These are phyloP conservation scores for Gymnothorax javanicus DNA, from an alignment of 2,797 vertebrate species.

Conservation along the genomic window DNA sequence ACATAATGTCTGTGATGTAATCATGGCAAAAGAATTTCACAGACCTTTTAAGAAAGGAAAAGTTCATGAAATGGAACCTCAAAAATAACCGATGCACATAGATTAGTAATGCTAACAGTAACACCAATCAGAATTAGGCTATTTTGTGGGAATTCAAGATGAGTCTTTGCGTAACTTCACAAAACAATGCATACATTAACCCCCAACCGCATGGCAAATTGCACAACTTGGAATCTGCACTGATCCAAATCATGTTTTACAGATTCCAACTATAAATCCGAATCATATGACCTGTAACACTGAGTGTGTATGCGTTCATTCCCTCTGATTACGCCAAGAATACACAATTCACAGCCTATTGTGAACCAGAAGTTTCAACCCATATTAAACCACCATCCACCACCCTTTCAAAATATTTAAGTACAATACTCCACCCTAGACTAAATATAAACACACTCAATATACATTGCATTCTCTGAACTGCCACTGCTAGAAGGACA, in stretches of 20 bases:
- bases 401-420: constrained; percentile 44
- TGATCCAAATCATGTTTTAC: background rate
- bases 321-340: background rate
- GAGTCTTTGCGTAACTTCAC: background rate
- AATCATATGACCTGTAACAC: background rate
- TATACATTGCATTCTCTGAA: background rate
- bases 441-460: background rate
- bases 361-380: background rate
- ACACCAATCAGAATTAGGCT: background rate
- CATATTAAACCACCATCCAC: constrained; percentile 21
- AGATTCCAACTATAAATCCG: background rate
- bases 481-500: background rate
- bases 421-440: constrained; percentile 11
- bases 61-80: background rate
- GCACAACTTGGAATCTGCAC: background rate
- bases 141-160: background rate
- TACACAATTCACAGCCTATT: constrained; percentile 2
- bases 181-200: background rate
- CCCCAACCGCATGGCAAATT: background rate
- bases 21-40: background rate
- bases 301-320: background rate
- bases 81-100: background rate
- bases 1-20: background rate
- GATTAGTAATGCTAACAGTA: background rate
- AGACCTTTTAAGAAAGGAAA: background rate